Percentiles rank a stretch among this genome's conserved stretches.
Evolutionary conservation across 2,888 invertebrate genomes (phyloP).

Genomic region (Caenorhabditis imperialis): DNA sequence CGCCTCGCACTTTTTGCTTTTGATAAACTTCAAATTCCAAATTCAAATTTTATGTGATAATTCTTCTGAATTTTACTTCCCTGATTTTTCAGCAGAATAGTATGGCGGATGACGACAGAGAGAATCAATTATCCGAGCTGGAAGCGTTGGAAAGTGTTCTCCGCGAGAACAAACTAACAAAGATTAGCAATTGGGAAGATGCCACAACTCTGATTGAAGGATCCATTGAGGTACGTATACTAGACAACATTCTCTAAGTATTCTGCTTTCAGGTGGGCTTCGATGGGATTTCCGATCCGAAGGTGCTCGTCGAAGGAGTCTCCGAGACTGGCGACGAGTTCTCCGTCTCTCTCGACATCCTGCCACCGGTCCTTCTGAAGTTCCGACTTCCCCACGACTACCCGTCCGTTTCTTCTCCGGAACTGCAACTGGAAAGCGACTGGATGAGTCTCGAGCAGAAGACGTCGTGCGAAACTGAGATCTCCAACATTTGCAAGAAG

Average conservation of each 20-base stretch:
- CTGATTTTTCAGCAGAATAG: too few species aligned
- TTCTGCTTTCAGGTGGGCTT: slow-evolving; percentile 22
- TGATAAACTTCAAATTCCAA: too few species aligned
- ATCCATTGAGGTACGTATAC: slow-evolving; percentile 19
- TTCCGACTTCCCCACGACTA: slow-evolving; percentile 30
- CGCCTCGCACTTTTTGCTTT: too few species aligned
- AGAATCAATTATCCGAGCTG: slow-evolving; percentile 33
- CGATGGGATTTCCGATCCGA: slow-evolving; percentile 20
- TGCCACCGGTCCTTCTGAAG: slow-evolving; percentile 31
- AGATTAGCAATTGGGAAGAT: slow-evolving; percentile 35
- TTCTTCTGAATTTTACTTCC: too few species aligned
- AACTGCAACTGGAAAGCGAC: slow-evolving; percentile 25
- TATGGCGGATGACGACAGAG: slow-evolving; percentile 33
- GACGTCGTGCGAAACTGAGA: slow-evolving; percentile 15
- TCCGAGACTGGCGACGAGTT: slow-evolving; percentile 20
- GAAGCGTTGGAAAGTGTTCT: slow-evolving; percentile 50
- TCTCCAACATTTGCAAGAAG: slow-evolving; percentile 37
- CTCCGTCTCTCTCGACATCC: slow-evolving; percentile 12
- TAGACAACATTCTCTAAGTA: neutral
- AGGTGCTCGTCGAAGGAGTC: slow-evolving; percentile 11
- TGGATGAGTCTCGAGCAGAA: slow-evolving; percentile 36
- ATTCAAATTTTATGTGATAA: too few species aligned
- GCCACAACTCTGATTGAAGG: slow-evolving; percentile 25
- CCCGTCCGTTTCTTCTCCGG: slow-evolving; percentile 30
- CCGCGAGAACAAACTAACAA: slow-evolving; percentile 36